Conservation (phyloP, 37 sponge, comb jelly and placozoan species). For the Ianthella basta region DNA sequence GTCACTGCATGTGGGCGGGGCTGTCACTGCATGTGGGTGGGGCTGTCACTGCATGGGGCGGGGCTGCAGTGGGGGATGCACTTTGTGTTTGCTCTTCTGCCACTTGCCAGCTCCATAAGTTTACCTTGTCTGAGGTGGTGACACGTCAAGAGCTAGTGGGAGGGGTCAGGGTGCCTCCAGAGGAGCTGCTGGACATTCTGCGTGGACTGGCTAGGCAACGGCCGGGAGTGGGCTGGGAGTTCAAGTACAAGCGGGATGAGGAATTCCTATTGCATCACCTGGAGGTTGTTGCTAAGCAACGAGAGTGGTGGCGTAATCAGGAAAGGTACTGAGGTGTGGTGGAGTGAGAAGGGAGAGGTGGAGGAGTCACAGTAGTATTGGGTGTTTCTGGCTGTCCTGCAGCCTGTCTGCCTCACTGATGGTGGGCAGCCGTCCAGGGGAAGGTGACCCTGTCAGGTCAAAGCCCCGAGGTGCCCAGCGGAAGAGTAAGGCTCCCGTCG, state of each 20-base stretch:
- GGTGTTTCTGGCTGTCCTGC: no score
- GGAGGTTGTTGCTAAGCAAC: slow-evolving; percentile 24
- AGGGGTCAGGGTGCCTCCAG: slow-evolving; percentile 46
- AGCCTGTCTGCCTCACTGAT: no score
- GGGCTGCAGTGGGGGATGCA: no score
- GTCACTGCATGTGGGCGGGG: neutral
- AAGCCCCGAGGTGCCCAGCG: neutral
- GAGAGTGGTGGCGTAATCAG: slow-evolving; percentile 6
- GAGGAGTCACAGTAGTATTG: no score
- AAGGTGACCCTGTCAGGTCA: neutral
- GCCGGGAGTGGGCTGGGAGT: slow-evolving; percentile 57
- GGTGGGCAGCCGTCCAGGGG: slow-evolving; percentile 20
- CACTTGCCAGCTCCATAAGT: slow-evolving; percentile 49
- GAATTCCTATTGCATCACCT: slow-evolving; percentile 39
- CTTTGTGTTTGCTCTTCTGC: slow-evolving; percentile 21
- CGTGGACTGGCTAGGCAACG: slow-evolving; percentile 36
- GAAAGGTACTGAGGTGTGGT: neutral
- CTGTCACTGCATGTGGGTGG: slow-evolving; percentile 4
- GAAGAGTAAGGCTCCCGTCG: neutral
- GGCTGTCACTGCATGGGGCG: slow-evolving; percentile 20
- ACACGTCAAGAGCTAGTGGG: slow-evolving; percentile 57
- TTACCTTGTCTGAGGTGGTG: slow-evolving; percentile 29
- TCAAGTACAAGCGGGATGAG: slow-evolving; percentile 43
- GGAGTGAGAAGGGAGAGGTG: no score
- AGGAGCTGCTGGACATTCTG: slow-evolving; percentile 54